Evolutionary conservation across 2,113 vertebrate species (phyloP).

Genomic region (Thryonomys swinderianus): DNA sequence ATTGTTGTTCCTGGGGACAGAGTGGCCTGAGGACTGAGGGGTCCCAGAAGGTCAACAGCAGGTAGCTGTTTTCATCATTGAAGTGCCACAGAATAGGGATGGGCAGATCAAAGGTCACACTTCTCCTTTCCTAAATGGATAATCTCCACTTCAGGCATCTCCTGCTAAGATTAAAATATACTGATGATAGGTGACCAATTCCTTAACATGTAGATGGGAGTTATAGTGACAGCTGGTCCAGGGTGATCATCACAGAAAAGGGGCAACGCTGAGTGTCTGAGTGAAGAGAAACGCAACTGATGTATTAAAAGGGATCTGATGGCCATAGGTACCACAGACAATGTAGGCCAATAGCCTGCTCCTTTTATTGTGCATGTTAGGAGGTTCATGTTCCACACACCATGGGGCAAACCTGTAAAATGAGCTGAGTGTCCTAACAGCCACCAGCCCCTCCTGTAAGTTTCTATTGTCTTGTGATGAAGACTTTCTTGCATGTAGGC

Average conservation of each 20-base stretch:
- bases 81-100: not conserved
- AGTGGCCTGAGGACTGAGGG: not conserved
- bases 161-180: constrained; percentile 64
- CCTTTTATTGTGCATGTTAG: not conserved
- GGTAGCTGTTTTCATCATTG: not conserved
- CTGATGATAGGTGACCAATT: constrained; percentile 54
- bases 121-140: constrained; percentile 51
- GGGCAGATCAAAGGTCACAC: not conserved
- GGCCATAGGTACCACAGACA: not conserved
- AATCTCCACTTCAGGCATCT: constrained; percentile 21
- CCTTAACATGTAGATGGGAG: not conserved
- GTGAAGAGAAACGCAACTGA: not conserved
- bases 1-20: not conserved
- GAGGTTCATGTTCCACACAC: not conserved
- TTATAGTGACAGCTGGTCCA: not conserved
- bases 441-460: not conserved
- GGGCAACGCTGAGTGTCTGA: not conserved
- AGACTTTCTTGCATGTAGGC: not conserved
- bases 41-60: not conserved
- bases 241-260: not conserved
- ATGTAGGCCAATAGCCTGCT: not conserved
- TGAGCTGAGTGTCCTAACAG: not conserved
- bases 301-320: not conserved
- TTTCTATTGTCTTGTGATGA: not conserved
- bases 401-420: not conserved